phyloP scores from a whole-genome alignment of 2,888 invertebrate genomes.

The Lypha dubia region DNA sequence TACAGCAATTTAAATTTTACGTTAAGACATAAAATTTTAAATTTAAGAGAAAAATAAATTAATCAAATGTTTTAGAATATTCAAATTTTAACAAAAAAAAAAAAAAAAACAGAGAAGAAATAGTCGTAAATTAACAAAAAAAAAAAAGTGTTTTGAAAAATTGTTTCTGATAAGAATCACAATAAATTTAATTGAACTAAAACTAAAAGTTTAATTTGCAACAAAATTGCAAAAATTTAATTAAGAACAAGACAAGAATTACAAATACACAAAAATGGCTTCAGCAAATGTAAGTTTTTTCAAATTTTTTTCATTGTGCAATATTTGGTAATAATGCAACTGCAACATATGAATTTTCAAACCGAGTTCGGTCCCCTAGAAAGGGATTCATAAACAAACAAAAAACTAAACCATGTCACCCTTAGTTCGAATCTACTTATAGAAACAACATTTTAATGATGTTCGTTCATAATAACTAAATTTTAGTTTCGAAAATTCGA shows the following conservation, averaged over 20 bases:
- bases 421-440: too few species aligned
- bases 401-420: too few species aligned
- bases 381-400: too few species aligned
- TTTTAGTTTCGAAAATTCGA: too few species aligned
- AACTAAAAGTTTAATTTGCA: slow-evolving; percentile 12
- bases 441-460: too few species aligned
- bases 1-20: slow-evolving; percentile 9
- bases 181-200: slow-evolving; percentile 1
- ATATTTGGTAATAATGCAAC: slow-evolving; percentile 13
- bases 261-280: slow-evolving; percentile 75
- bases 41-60: slow-evolving; percentile 32
- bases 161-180: not conserved
- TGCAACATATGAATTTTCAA: not conserved
- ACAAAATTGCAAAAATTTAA: not conserved
- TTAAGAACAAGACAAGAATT: slow-evolving; percentile 5
- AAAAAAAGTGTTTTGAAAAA: slow-evolving; percentile 36
- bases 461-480: too few species aligned
- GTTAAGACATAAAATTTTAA: slow-evolving; percentile 39
- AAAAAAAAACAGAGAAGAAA: slow-evolving; percentile 25
- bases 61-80: slow-evolving; percentile 28
- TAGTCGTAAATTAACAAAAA: slow-evolving; percentile 50
- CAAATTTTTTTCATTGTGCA: not conserved
- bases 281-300: slow-evolving; percentile 78
- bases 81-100: slow-evolving; percentile 19
- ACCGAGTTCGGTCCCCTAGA: too few species aligned